Conservation (phyloP, 2,113 vertebrate genomes). For the Taxidea taxus region DNA sequence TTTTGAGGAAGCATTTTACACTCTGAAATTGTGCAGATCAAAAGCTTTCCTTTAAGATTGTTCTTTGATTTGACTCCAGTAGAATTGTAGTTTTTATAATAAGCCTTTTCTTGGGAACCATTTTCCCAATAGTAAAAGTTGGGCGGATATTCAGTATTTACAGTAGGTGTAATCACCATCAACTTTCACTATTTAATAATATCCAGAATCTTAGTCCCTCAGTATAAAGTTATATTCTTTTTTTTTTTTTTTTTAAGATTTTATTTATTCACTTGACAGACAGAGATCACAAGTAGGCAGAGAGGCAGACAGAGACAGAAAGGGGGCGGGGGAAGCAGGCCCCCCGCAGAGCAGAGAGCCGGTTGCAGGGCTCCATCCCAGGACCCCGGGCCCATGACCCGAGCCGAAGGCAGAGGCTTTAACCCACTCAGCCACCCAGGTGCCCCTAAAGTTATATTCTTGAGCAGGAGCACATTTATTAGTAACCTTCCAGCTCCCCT, state of each 20-base stretch:
- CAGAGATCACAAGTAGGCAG: no score
- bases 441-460: neutral
- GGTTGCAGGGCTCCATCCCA: no score
- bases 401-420: neutral
- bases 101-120: neutral
- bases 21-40: neutral
- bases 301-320: no score
- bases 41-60: neutral
- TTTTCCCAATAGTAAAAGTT: neutral
- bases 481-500: neutral
- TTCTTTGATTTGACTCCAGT: neutral
- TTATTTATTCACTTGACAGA: no score
- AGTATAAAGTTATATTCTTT: neutral
- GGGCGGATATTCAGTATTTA: neutral
- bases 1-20: conserved; percentile 7
- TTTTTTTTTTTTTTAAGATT: no score
- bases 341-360: no score
- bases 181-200: neutral
- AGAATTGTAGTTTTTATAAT: neutral
- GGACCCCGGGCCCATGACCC: no score
- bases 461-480: neutral
- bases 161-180: neutral
- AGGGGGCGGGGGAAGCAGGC: no score
- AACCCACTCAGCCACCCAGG: no score
- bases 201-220: neutral